These are phyloP conservation scores for Typhlomys cinereus DNA, from an alignment of 2,113 vertebrate genomes.

Conservation along the genomic window DNA sequence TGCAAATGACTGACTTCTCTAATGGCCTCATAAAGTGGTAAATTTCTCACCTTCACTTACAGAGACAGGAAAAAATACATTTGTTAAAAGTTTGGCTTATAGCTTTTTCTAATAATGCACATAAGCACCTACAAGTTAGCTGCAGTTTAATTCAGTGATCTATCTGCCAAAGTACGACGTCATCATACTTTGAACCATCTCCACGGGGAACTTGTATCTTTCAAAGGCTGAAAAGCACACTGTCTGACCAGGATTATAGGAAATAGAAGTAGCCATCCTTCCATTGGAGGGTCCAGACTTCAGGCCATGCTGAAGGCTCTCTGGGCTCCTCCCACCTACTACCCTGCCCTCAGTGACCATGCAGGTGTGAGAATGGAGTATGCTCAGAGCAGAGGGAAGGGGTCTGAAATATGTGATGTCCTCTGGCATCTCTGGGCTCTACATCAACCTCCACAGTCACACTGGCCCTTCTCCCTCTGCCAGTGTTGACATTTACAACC, in stretches of 20 bases:
- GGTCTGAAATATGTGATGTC: background rate
- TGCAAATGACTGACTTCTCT: background rate
- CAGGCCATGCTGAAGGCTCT: background rate
- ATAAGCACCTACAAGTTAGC: background rate
- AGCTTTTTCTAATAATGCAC: background rate
- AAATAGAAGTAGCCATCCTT: background rate
- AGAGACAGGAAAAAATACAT: background rate
- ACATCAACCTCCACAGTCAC: background rate
- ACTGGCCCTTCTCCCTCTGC: background rate
- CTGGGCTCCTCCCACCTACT: background rate
- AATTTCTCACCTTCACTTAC: background rate
- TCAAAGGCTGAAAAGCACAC: background rate
- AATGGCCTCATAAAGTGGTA: background rate
- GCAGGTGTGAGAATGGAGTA: background rate
- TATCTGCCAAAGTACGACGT: too few relatives aligned
- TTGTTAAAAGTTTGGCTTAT: background rate
- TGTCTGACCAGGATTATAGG: background rate
- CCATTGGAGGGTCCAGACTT: background rate
- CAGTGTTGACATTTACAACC: background rate
- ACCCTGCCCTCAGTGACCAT: background rate
- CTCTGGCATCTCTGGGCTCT: background rate
- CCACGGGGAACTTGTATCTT: background rate
- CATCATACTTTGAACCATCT: background rate
- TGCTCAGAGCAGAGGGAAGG: background rate
- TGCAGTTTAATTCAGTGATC: background rate